Base-by-base conservation (phyloP, 2,888 invertebrate genomes). In the Aporophyla nigra region DNA sequence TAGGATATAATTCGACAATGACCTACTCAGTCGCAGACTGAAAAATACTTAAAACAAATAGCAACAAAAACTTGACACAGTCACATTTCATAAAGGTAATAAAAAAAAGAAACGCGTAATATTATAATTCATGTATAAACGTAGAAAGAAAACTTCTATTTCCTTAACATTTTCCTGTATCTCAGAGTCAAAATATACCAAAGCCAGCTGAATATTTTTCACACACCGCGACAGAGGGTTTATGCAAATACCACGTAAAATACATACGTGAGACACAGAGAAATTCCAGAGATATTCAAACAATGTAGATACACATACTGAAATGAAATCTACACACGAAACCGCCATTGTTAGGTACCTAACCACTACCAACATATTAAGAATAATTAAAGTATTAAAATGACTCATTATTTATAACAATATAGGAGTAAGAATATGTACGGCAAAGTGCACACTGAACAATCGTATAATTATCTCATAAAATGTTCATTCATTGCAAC, bases 381-480 rank as follows among this genome's bases (percentile, higher is more conserved):
- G 24, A 75, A 65, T 72, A 85, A 74, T 76, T 75, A 76, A 66
- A 53, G 14, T n/a, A 62, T 61, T 67, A 58, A 79, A 71, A 71
- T 76, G 16, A 73, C 53, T 70, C 51, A 71, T 82, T 78, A 78
- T 53, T 67, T 46, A 61, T 40, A 77, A 72, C 74, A 71, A 58
- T 66, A 74, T 58, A 66, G 51, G 33, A 43, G 16, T 12, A 49
- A 14, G 46, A 54, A 16, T 33, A 59, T 76, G 78, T 73, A 80
- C 62, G 27, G 62, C 21, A 40, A 84, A 72, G 21, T 49, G 56
- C 46, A 67, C 65, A 58, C 27, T 40, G 76, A 87, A 85, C 82
- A 82, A 85, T 86, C 54, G 75, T 78, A 75, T 71, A 74, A 86
- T 87, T 85, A 83, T 81, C 71, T 83, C 74, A 69, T 81, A 77